These are phyloP conservation scores for Gambusia yucatana DNA, from an alignment of 2,797 vertebrate species.

Conservation along the genomic window DNA sequence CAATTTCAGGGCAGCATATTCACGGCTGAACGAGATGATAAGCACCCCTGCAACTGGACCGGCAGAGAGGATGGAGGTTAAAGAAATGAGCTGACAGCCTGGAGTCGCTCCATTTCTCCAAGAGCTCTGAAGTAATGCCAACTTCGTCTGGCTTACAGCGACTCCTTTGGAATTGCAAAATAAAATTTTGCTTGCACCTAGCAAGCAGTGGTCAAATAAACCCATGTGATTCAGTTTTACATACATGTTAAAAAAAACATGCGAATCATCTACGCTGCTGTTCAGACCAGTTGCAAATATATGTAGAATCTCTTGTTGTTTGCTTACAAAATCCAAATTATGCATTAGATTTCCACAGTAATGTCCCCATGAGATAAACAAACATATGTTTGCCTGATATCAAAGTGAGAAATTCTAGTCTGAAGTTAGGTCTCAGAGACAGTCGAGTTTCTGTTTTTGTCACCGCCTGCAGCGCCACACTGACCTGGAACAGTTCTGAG, in stretches of 20 bases:
- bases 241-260: neutral
- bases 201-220: slow-evolving; percentile 8
- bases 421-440: slow-evolving; percentile 22
- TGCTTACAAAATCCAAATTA: slow-evolving; percentile 13
- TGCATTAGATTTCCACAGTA: slow-evolving; percentile 10
- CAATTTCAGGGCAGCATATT: slow-evolving; percentile 72
- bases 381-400: slow-evolving; percentile 10
- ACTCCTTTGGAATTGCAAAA: slow-evolving; percentile 12
- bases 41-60: slow-evolving; percentile 54
- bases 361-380: slow-evolving; percentile 1
- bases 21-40: slow-evolving; percentile 70
- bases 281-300: slow-evolving; percentile 8
- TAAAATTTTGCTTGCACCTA: slow-evolving; percentile 22
- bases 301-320: slow-evolving; percentile 8
- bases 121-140: slow-evolving; percentile 31
- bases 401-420: slow-evolving; percentile 14
- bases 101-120: slow-evolving; percentile 48
- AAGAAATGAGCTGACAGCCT: slow-evolving; percentile 50
- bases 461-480: slow-evolving; percentile 36
- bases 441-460: slow-evolving; percentile 28
- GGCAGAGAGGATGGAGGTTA: slow-evolving; percentile 54
- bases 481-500: slow-evolving; percentile 32
- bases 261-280: neutral
- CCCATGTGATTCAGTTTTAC: neutral
- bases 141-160: slow-evolving; percentile 18